Percentiles rank a stretch among this genome's conserved stretches.
These are phyloP conservation scores for Drosophila grimshawi DNA, from an alignment of 1,140 invertebrate species.

Conservation along the genomic window DNA sequence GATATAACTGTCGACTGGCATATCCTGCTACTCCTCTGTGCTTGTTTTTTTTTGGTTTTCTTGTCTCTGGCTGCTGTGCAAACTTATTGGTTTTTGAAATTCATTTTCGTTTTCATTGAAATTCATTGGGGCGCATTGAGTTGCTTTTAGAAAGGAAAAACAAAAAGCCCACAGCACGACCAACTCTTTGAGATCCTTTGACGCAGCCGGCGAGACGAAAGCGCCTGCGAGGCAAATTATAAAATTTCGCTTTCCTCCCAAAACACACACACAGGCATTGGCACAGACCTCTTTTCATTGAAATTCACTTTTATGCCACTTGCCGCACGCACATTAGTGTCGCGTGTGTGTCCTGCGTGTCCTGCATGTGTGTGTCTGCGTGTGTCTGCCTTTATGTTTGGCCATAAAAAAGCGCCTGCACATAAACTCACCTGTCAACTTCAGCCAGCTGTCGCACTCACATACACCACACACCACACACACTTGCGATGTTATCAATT, in stretches of 20 bases:
- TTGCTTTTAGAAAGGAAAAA: slow-evolving; percentile 56
- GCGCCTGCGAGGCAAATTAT: slow-evolving; percentile 55
- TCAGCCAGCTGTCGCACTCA: slow-evolving; percentile 19
- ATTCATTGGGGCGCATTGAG: slow-evolving; percentile 72
- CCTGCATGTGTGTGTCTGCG: slow-evolving; percentile 15
- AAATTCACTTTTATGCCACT: slow-evolving; percentile 44
- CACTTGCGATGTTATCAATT: slow-evolving; percentile 22
- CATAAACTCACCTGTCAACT: slow-evolving; percentile 21
- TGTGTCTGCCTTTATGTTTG: slow-evolving; percentile 14
- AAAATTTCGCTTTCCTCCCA: slow-evolving; percentile 71
- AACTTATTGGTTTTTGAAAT: slow-evolving; percentile 81
- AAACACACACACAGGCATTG: background rate
- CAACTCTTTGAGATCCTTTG: slow-evolving; percentile 63
- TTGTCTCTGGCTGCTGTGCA: slow-evolving; percentile 33
- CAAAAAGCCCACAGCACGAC: slow-evolving; percentile 32
- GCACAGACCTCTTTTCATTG: slow-evolving; percentile 47
- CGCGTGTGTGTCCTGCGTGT: slow-evolving; percentile 2
- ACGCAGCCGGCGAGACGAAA: slow-evolving; percentile 45
- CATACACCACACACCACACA: background rate
- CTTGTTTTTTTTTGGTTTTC: background rate
- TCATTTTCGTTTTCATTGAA: slow-evolving; percentile 84
- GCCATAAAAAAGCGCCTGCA: slow-evolving; percentile 21
- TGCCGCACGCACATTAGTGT: slow-evolving; percentile 29
- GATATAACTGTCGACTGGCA: slow-evolving; percentile 42
- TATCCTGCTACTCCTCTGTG: slow-evolving; percentile 19